Conservation (phyloP, 2,113 vertebrate species). For the Brachionichthys hirsutus region DNA sequence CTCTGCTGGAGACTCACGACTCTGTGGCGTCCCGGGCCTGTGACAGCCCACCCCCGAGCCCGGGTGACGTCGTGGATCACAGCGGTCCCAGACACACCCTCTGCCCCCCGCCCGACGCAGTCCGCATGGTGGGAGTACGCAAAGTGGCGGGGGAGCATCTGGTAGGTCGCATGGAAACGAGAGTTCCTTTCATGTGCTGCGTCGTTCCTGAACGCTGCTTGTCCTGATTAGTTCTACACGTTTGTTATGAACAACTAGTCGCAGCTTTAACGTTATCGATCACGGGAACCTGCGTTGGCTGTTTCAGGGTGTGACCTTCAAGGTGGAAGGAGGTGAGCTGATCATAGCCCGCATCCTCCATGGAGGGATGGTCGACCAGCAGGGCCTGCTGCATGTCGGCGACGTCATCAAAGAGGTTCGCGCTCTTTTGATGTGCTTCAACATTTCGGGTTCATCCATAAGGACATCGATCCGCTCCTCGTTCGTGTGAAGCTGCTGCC, state of each 20-base stretch:
- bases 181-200: too few species aligned
- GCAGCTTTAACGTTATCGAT: too few species aligned
- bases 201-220: too few species aligned
- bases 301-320: conserved; percentile 90
- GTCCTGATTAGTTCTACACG: too few species aligned
- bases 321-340: conserved; percentile 89
- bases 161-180: conserved; percentile 74
- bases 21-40: conserved; percentile 90
- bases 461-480: too few species aligned
- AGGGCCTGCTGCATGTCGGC: conserved; percentile 91
- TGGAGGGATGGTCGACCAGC: conserved; percentile 93
- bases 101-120: conserved; percentile 84
- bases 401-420: conserved; percentile 90
- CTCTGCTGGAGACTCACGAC: conserved; percentile 92
- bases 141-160: conserved; percentile 90
- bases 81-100: conserved; percentile 61
- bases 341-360: conserved; percentile 94
- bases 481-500: too few species aligned
- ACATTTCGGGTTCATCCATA: too few species aligned
- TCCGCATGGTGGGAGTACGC: conserved; percentile 95
- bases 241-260: too few species aligned
- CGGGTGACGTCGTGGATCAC: conserved; percentile 78
- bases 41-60: conserved; percentile 85
- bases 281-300: background rate
- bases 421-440: too few species aligned